Evolutionary conservation across 2,888 invertebrate genomes (phyloP).

Genomic region (Drosophila subquinaria): DNA sequence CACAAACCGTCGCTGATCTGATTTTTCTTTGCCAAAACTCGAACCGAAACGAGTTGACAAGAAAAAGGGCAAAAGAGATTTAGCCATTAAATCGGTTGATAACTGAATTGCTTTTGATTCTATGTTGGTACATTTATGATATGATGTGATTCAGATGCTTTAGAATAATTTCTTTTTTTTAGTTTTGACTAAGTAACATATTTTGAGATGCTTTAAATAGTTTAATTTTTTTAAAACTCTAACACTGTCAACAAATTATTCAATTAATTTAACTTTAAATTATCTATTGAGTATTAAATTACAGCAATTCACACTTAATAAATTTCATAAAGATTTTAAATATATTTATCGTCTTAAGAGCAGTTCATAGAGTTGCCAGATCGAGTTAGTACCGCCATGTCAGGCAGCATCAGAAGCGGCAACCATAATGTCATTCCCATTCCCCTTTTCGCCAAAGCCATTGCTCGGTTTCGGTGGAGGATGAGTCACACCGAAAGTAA

Average conservation of each 20-base stretch:
- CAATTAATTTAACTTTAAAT: no score
- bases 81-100: constrained; percentile 35
- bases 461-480: constrained; percentile 27
- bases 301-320: neutral
- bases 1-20: constrained; percentile 35
- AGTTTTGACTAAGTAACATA: neutral
- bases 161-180: neutral
- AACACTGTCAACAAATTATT: neutral
- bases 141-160: neutral
- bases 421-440: constrained; percentile 48
- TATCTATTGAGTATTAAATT: neutral
- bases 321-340: neutral
- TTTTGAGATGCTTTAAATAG: neutral
- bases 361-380: constrained; percentile 5
- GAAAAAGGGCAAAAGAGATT: constrained; percentile 25
- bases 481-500: constrained; percentile 7
- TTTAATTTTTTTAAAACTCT: no score
- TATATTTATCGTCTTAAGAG: neutral
- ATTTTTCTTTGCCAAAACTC: constrained; percentile 44
- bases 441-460: constrained; percentile 28
- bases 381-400: constrained; percentile 21
- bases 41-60: constrained; percentile 10
- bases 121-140: constrained; percentile 1
- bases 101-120: constrained; percentile 28
- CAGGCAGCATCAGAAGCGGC: constrained; percentile 39